Percentiles rank a stretch among this genome's conserved stretches.
Conservation (phyloP, 2,113 vertebrate genomes). For the Stictonetta naevosa region DNA sequence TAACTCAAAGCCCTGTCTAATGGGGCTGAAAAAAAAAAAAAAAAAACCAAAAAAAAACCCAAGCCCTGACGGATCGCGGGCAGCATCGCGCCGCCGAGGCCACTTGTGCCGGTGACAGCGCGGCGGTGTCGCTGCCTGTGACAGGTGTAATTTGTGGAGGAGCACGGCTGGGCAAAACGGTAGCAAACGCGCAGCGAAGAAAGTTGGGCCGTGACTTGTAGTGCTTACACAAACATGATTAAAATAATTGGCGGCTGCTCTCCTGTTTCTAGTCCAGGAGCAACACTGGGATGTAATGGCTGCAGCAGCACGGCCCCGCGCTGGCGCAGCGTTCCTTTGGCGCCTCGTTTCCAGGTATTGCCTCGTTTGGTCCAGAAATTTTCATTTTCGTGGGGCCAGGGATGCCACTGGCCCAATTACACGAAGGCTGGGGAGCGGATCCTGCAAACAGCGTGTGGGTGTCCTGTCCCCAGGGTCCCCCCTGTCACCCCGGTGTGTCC, state of each 20-base stretch:
- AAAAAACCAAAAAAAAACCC: background rate
- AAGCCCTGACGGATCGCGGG: background rate
- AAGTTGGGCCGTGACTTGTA: background rate
- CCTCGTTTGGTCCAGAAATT: background rate
- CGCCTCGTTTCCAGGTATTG: background rate
- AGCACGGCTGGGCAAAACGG: fast-evolving
- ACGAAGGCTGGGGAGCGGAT: background rate
- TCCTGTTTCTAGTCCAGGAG: fast-evolving
- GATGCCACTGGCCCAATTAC: background rate
- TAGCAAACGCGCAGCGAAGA: background rate
- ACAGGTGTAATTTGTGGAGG: fast-evolving
- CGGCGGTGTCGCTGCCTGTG: background rate
- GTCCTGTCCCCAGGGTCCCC: background rate
- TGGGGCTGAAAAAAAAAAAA: background rate
- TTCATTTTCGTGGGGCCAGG: background rate
- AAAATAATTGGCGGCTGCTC: background rate
- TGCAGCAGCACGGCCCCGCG: fast-evolving
- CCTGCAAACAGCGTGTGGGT: fast-evolving
- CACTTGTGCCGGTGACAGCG: background rate
- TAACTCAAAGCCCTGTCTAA: background rate
- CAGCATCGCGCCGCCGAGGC: background rate
- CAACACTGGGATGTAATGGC: background rate
- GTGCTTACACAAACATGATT: background rate
- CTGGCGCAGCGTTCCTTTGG: background rate
- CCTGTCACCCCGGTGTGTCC: fast-evolving